Base-by-base conservation (phyloP, 2,113 vertebrate genomes). In the Danionella cerebrum region DNA sequence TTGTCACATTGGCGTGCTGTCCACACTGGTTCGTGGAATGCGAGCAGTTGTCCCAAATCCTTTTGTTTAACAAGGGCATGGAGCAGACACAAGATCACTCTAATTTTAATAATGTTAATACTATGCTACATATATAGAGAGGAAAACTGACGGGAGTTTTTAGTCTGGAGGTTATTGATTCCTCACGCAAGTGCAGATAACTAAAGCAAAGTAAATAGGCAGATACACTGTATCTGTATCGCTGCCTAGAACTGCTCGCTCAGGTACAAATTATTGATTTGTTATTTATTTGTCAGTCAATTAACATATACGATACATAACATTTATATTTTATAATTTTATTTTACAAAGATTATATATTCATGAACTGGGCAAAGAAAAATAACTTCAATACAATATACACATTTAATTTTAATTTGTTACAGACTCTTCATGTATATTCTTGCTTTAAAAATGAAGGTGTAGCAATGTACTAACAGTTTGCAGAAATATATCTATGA, bases 31-130 rank as follows among this genome's bases (percentile, higher is more conserved):
- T 27, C 74, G 57, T 47, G 63, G 71, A 79, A 81, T 77, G 76
- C 45, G 44, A 80, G 64, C 83, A 78, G 76, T 84, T 85, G 84
- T 83, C 78, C 57, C 75, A 67, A 67, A 78, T 78, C 76, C 77
- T 75, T 63, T 66, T 29, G 65, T 69, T 71, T 75, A 74, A 65
- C 51, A 80, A 77, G 75, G 74, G 76, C 78, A 70, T 53, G 65
- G 73, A 70, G 63, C 67, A 67, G 74, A 70, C 62, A 76, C 70
- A 54, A 74, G 52, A 53, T 67, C 69, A 69, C 69, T 79, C 81
- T 73, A 68, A 76, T 83, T 31, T 31, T 21, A 10, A 6, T 52
- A 18, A 22, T 31, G 41, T 50, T 50, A 55, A 42, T 35, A 16
- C 55, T 41, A 38, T 13, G 57, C 57, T 62, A 70, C 33, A 25